Evolutionary conservation across 2,797 vertebrate species (phyloP).

Genomic region (Melanotaenia nigrans): DNA sequence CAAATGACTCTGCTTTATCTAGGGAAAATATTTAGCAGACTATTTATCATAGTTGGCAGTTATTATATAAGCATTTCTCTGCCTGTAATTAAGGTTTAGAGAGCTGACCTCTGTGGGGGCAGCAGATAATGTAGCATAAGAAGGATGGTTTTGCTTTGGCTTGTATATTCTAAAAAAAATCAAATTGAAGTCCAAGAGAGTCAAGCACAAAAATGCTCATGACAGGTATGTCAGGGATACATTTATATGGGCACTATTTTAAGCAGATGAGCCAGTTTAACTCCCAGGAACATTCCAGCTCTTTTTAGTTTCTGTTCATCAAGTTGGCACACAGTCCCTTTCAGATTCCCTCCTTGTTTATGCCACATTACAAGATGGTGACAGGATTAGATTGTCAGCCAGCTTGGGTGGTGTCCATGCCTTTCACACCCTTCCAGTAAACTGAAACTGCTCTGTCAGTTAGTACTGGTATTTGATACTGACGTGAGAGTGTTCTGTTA

Average conservation of each 20-base stretch:
- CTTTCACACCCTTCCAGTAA: constrained; percentile 21
- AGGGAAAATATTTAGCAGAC: constrained; percentile 39
- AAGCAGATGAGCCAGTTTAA: constrained; percentile 41
- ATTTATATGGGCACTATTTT: constrained; percentile 40
- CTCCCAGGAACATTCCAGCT: constrained; percentile 33
- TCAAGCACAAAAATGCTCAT: constrained; percentile 8
- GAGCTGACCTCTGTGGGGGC: constrained; percentile 37
- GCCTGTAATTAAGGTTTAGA: constrained; percentile 69
- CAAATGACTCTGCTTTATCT: constrained; percentile 39
- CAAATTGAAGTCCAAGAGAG: constrained; percentile 18
- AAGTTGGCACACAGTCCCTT: constrained; percentile 32
- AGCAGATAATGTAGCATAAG: constrained; percentile 38
- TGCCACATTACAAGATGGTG: constrained; percentile 24
- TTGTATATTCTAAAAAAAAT: constrained; percentile 11
- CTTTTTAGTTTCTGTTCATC: constrained; percentile 39
- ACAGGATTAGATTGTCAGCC: constrained; percentile 45
- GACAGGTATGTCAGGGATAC: constrained; percentile 21
- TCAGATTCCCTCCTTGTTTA: constrained; percentile 46
- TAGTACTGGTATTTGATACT: not conserved
- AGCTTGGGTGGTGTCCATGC: constrained; percentile 15
- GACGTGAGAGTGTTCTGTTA: not conserved
- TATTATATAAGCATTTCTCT: constrained; percentile 56
- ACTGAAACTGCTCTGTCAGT: not conserved
- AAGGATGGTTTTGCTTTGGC: constrained; percentile 35
- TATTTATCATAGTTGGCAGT: constrained; percentile 54